These are phyloP conservation scores for Basileuterus tristriatus DNA, from an alignment of 2,797 vertebrate species.

Conservation along the genomic window DNA sequence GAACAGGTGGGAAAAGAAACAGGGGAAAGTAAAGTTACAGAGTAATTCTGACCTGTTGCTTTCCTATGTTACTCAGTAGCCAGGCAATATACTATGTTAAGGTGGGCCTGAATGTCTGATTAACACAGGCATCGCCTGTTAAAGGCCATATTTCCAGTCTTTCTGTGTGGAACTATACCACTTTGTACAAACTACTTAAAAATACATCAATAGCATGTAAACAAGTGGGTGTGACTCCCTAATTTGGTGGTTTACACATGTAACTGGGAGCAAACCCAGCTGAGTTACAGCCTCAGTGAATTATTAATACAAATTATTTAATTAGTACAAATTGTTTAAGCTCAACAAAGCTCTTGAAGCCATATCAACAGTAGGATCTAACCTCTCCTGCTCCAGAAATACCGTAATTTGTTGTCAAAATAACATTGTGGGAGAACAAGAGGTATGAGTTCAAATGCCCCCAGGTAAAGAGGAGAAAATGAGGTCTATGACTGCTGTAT, in stretches of 20 bases:
- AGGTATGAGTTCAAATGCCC: not conserved
- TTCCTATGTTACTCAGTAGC: not conserved
- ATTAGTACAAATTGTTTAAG: not conserved
- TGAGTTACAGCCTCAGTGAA: not conserved
- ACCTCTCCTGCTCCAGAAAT: not conserved
- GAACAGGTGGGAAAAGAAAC: not conserved
- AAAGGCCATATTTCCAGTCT: not conserved
- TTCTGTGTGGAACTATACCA: fast-evolving
- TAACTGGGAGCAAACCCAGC: not conserved
- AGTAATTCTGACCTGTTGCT: not conserved
- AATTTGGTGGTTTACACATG: not conserved
- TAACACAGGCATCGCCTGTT: not conserved
- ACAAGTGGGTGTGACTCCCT: not conserved
- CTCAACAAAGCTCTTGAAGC: not conserved
- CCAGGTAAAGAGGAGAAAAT: not conserved
- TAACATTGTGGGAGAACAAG: not conserved
- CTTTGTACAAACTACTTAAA: not conserved
- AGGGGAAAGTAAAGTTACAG: not conserved
- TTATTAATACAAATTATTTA: not conserved
- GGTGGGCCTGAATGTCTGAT: not conserved
- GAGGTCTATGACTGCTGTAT: not conserved
- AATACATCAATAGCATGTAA: not conserved
- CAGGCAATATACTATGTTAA: not conserved
- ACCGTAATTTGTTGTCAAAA: not conserved
- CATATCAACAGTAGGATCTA: not conserved